Base-by-base conservation (phyloP, 2,888 invertebrate species). In the Mimachlamys varia region DNA sequence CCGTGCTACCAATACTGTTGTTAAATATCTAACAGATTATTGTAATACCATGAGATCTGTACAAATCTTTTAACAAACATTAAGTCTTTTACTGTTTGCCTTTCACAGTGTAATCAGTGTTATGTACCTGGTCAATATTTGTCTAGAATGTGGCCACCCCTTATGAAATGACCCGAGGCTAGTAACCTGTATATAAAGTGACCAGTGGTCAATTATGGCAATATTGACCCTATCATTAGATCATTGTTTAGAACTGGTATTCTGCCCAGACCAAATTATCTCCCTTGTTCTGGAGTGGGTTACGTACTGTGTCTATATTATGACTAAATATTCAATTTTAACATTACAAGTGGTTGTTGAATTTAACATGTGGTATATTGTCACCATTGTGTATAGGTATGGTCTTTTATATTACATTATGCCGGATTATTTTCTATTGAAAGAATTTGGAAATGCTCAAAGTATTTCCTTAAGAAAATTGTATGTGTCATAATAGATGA, bases 121-220 rank as follows among this genome's bases (percentile, higher is more conserved):
- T 76, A 76, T 76, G 76, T 76, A 76, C 76, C 76, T 76, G 76
- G 10, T 33, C 27, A 76, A 76, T 76, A 76, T 76, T 76, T 76
- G 76, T 7, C 76, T 33, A 76, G 76, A 76, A 27, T 76, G n/a
- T n/a, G 76, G 76, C 33, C 33, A 44, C 44, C 44, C 44, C 44
- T 44, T 44, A 44, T 44, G 12, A 33, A 76, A 76, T 76, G 76
- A 76, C 76, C 76, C 12, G 10, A 76, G 76, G 76, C 76, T 76
- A 7, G 13, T 33, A 27, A 76, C 33, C 33, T 76, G 76, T 76
- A 76, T 15, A 76, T 27, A 76, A 27, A 15, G 13, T 33, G 33
- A 33, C 12, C 76, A 76, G 76, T 76, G 76, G 76, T 76, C 76
- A 76, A 33, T 76, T 33, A 76, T 4, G 27, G 33, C 19, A 76